phyloP scores from a whole-genome alignment of 2,888 invertebrate genomes.

The Minunthozetes semirufus region DNA sequence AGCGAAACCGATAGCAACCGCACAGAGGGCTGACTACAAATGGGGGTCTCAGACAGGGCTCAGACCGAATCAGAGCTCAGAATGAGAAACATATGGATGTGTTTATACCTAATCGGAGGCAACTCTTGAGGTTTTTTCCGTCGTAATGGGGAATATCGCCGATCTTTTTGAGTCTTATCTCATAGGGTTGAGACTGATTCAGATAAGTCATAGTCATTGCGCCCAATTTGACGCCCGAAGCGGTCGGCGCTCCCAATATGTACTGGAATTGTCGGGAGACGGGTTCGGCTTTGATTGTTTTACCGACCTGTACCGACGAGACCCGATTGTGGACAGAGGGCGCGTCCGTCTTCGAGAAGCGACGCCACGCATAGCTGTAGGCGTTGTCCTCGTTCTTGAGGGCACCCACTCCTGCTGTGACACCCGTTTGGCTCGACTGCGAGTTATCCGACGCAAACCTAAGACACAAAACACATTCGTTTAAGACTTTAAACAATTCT shows the following conservation, averaged over 20 bases:
- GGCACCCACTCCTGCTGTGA: no score
- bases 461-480: not conserved
- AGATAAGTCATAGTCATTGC: constrained; percentile 91
- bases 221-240: constrained; percentile 87
- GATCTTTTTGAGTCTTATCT: constrained; percentile 86
- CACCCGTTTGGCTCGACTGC: not conserved
- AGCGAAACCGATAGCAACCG: no score
- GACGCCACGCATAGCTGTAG: constrained; percentile 34
- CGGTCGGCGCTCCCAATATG: constrained; percentile 89
- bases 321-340: constrained; percentile 28
- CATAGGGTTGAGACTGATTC: constrained; percentile 93
- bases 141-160: constrained; percentile 60
- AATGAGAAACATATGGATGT: no score
- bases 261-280: constrained; percentile 64
- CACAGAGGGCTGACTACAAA: not conserved
- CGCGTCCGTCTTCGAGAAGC: constrained; percentile 35
- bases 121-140: constrained; percentile 54
- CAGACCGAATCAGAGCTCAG: no score
- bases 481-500: not conserved
- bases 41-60: not conserved
- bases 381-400: not conserved
- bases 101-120: constrained; percentile 63
- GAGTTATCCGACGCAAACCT: not conserved
- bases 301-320: constrained; percentile 18
- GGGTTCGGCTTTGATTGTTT: constrained; percentile 27